Percentiles rank a stretch among this genome's conserved stretches.
Evolutionary conservation across 2,888 invertebrate species (phyloP).

Genomic region (Drosophila mimica): DNA sequence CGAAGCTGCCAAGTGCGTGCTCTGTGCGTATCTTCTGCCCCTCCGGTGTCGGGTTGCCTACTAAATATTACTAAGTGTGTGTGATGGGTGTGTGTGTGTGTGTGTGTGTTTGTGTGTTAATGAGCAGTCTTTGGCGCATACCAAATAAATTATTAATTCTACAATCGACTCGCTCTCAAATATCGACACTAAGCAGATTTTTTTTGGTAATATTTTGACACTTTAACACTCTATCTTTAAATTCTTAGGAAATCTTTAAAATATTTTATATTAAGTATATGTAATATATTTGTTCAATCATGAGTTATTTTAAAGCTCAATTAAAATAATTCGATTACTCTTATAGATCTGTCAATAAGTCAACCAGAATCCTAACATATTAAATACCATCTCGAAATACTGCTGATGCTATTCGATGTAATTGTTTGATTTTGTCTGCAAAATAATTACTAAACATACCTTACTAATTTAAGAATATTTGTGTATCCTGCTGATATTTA

Average conservation of each 20-base stretch:
- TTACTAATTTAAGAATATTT: background rate
- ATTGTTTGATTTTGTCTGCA: background rate
- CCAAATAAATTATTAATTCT: conserved; percentile 78
- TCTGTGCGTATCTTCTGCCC: conserved; percentile 44
- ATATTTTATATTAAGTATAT: conserved; percentile 2
- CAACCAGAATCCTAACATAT: background rate
- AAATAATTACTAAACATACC: background rate
- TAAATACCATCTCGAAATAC: background rate
- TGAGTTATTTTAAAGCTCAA: too few relatives aligned
- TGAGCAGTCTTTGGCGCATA: conserved; percentile 73
- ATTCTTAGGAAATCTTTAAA: background rate
- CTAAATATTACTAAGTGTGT: conserved; percentile 35
- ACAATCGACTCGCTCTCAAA: conserved; percentile 53
- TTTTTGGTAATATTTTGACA: conserved; percentile 22
- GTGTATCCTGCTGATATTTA: background rate
- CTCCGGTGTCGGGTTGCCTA: conserved; percentile 25
- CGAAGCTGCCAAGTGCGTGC: conserved; percentile 64
- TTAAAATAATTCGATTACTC: too few relatives aligned
- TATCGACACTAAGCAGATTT: conserved; percentile 51
- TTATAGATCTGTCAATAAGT: background rate
- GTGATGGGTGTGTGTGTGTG: background rate
- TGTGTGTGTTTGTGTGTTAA: conserved; percentile 60
- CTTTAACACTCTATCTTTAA: background rate
- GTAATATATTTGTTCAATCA: background rate
- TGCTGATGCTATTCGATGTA: background rate